A percentile compares a stretch with the other conserved stretches of the same genome.
phyloP scores from a whole-genome alignment of 1,140 invertebrate species.

The Diorhabda carinulata region DNA sequence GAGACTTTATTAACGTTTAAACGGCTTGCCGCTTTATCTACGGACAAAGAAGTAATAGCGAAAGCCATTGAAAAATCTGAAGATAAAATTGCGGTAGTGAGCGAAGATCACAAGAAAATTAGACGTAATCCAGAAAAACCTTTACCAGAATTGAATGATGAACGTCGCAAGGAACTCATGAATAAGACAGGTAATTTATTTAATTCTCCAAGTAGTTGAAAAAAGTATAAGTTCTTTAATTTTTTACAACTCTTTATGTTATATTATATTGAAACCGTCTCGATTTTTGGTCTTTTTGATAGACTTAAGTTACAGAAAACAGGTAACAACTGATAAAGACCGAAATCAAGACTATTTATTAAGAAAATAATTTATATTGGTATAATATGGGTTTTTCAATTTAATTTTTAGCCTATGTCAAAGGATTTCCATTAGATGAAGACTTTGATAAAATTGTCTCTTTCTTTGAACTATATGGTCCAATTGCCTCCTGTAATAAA shows the following conservation, averaged over 20 bases:
- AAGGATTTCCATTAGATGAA: conserved; percentile 77
- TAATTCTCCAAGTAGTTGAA: no score
- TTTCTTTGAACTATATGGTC: conserved; percentile 69
- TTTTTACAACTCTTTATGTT: no score
- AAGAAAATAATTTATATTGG: no score
- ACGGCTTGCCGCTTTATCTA: conserved; percentile 69
- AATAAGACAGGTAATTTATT: conserved; percentile 55
- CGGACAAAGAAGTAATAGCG: conserved; percentile 67
- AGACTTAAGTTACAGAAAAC: no score
- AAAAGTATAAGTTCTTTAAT: no score
- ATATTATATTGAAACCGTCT: no score
- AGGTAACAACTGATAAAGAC: no score
- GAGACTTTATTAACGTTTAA: conserved; percentile 85
- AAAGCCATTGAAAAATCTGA: conserved; percentile 72
- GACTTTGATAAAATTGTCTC: conserved; percentile 69
- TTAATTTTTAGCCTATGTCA: conserved; percentile 65
- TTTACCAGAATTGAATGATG: conserved; percentile 80
- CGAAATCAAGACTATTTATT: no score
- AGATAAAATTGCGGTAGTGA: conserved; percentile 71
- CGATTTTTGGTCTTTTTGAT: no score
- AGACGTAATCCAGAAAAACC: conserved; percentile 72
- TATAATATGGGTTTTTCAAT: no score
- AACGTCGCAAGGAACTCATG: conserved; percentile 72
- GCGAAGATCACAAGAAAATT: conserved; percentile 78
- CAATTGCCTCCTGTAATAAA: conserved; percentile 74